phyloP scores from a whole-genome alignment of 2,888 invertebrate genomes.

The Emmelina monodactyla region DNA sequence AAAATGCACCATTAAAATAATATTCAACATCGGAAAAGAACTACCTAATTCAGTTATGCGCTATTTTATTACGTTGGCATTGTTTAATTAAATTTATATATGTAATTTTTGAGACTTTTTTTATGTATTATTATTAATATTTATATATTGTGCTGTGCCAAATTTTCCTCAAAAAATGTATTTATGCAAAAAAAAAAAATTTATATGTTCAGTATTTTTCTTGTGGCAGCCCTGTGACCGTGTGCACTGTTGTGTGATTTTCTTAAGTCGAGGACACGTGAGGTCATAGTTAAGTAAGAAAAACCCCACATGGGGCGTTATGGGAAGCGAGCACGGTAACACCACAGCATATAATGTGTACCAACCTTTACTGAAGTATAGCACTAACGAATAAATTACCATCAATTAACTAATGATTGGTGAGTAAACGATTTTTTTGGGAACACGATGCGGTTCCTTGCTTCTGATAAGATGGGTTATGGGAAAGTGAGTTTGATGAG shows the following conservation, averaged over 20 bases:
- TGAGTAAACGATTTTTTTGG: constrained; percentile 5
- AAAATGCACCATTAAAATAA: too few relatives aligned
- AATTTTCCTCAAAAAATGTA: neutral
- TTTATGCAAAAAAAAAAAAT: constrained; percentile 5
- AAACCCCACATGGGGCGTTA: constrained; percentile 63
- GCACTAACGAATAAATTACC: constrained; percentile 39
- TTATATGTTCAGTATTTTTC: constrained; percentile 8
- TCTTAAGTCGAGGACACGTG: constrained; percentile 64
- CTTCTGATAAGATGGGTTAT: too few relatives aligned
- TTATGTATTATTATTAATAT: too few relatives aligned
- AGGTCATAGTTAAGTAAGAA: constrained; percentile 65
- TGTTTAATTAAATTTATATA: too few relatives aligned
- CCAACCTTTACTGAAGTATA: constrained; percentile 48
- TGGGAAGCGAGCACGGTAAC: constrained; percentile 65
- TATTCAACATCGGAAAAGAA: too few relatives aligned
- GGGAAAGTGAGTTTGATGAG: too few relatives aligned
- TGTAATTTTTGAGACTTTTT: too few relatives aligned
- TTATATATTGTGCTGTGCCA: too few relatives aligned
- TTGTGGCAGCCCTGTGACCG: constrained; percentile 20
- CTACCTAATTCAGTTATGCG: too few relatives aligned
- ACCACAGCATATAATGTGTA: constrained; percentile 38
- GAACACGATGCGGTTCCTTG: neutral
- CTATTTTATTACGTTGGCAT: too few relatives aligned
- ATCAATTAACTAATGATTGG: constrained; percentile 24
- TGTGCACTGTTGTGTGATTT: constrained; percentile 54